These are phyloP conservation scores for Tigriopus californicus DNA, from an alignment of 2,888 invertebrate genomes.

Conservation along the genomic window DNA sequence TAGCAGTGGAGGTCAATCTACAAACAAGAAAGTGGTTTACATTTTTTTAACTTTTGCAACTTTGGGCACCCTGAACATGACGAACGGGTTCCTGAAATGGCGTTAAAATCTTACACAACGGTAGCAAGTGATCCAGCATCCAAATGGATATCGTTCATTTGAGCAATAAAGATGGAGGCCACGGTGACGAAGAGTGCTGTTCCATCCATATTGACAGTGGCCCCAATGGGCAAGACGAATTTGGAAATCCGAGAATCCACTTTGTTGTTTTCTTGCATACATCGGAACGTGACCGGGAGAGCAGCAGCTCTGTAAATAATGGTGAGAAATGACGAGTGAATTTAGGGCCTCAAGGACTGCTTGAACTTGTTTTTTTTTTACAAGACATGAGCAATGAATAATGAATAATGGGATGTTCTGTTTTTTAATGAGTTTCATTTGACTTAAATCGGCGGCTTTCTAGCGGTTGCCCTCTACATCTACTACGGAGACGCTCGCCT, in stretches of 20 bases:
- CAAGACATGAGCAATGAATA: too few species aligned
- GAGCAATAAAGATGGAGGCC: slow-evolving; percentile 66
- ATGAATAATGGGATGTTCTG: too few species aligned
- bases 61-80: too few species aligned
- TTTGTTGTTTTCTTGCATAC: slow-evolving; percentile 62
- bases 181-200: slow-evolving; percentile 72
- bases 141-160: slow-evolving; percentile 62
- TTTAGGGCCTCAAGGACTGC: too few species aligned
- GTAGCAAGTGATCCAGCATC: slow-evolving; percentile 67
- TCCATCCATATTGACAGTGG: slow-evolving; percentile 83
- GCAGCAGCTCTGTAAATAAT: slow-evolving; percentile 51
- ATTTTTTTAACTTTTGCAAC: background rate
- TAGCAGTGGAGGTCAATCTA: slow-evolving; percentile 61
- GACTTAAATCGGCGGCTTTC: too few species aligned
- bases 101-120: slow-evolving; percentile 44
- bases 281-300: slow-evolving; percentile 63
- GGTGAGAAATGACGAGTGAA: background rate
- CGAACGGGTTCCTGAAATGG: too few species aligned
- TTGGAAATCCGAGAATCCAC: slow-evolving; percentile 62
- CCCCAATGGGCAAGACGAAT: slow-evolving; percentile 74
- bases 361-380: too few species aligned
- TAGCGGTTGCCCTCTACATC: too few species aligned
- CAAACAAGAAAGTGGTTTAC: slow-evolving; percentile 18
- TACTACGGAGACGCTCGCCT: too few species aligned
- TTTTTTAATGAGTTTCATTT: too few species aligned